Evolutionary conservation across 2,888 invertebrate species (phyloP).

Genomic region (Acanthococcus lagerstroemiae): DNA sequence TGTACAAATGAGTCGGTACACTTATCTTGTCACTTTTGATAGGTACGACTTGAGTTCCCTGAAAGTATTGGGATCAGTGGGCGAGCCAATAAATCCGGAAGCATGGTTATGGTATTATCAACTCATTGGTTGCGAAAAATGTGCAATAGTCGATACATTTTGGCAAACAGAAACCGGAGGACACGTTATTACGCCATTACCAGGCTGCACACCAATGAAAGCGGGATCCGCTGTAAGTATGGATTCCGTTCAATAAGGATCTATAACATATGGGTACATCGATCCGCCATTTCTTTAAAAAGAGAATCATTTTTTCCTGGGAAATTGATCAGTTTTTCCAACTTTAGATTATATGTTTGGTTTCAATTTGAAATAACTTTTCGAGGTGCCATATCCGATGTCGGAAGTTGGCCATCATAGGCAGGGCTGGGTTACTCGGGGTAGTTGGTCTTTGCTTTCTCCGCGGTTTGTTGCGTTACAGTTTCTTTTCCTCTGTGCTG

Average conservation of each 20-base stretch:
- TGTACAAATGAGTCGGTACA: background rate
- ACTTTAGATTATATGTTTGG: too few relatives aligned
- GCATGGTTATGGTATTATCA: constrained; percentile 96
- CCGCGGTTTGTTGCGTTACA: too few relatives aligned
- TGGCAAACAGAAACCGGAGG: constrained; percentile 99
- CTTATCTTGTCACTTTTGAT: constrained; percentile 21
- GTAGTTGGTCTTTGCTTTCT: too few relatives aligned
- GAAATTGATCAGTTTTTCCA: too few relatives aligned
- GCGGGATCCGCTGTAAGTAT: constrained; percentile 87
- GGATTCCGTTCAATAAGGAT: background rate
- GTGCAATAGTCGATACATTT: constrained; percentile 94
- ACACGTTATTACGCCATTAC: constrained; percentile 89
- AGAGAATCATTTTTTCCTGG: too few relatives aligned
- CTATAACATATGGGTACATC: background rate
- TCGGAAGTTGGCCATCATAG: too few relatives aligned
- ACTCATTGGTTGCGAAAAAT: constrained; percentile 65
- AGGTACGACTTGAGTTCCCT: constrained; percentile 57
- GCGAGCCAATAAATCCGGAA: constrained; percentile 97
- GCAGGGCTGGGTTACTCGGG: too few relatives aligned
- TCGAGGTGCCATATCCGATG: too few relatives aligned
- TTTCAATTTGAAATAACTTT: too few relatives aligned
- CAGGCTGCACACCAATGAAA: constrained; percentile 93
- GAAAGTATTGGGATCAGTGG: constrained; percentile 88
- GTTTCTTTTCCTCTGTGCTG: too few relatives aligned
- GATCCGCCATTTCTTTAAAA: background rate